These are phyloP conservation scores for Alexandromys fortis DNA, from an alignment of 2,113 vertebrate species.

Conservation along the genomic window DNA sequence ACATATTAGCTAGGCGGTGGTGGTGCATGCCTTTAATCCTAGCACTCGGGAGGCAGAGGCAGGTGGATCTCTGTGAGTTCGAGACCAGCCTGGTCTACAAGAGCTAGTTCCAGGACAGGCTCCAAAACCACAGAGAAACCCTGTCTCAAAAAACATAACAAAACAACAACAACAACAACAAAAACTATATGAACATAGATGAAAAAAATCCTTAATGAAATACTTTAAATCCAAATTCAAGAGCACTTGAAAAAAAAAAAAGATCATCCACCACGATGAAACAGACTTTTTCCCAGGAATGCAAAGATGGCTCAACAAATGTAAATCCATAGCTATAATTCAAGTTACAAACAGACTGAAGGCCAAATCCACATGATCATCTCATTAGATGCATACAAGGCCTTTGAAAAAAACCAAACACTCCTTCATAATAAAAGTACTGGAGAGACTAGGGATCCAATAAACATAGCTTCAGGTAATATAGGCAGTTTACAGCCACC, in stretches of 20 bases:
- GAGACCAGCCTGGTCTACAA: too few relatives aligned
- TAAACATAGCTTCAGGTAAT: neutral
- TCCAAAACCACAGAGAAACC: too few relatives aligned
- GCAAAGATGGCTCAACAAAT: neutral
- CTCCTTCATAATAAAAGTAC: neutral
- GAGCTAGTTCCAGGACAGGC: too few relatives aligned
- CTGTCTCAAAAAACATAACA: too few relatives aligned
- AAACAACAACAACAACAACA: neutral
- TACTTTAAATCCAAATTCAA: neutral
- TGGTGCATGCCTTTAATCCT: too few relatives aligned
- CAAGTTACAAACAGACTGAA: neutral
- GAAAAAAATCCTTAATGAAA: neutral
- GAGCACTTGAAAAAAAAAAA: neutral
- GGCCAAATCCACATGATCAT: neutral
- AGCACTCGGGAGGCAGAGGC: too few relatives aligned
- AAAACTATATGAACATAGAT: neutral
- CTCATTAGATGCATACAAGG: neutral
- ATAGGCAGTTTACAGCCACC: too few relatives aligned
- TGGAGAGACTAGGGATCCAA: neutral
- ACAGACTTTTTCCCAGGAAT: neutral
- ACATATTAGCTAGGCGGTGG: neutral
- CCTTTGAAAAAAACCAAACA: neutral
- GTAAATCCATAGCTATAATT: neutral
- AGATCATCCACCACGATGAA: neutral
- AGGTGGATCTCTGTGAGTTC: too few relatives aligned